Percentiles rank a stretch among this genome's conserved stretches.
Conservation (phyloP, 2,888 invertebrate genomes). For the Synergus laeviventris region DNA sequence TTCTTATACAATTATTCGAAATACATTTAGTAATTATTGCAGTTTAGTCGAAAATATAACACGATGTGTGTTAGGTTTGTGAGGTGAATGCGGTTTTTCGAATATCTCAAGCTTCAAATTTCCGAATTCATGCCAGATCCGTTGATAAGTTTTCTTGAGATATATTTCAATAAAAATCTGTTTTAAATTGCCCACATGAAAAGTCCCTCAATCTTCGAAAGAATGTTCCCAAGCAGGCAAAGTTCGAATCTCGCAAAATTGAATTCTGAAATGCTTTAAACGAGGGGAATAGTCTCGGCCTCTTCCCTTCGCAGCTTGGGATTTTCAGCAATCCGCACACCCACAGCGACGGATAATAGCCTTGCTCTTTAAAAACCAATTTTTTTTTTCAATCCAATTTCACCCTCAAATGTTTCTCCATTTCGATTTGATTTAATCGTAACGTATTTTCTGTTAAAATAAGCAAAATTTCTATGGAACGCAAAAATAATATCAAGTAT, state of each 20-base stretch:
- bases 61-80: conserved; percentile 15
- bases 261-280: conserved; percentile 20
- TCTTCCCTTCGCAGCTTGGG: conserved; percentile 2
- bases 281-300: conserved; percentile 15
- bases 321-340: conserved; percentile 27
- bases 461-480: background rate
- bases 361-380: conserved; percentile 26
- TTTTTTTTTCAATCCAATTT: conserved; percentile 24
- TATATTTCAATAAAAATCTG: background rate
- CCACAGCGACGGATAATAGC: conserved; percentile 23
- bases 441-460: background rate
- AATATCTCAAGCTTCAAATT: background rate
- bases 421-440: background rate
- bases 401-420: background rate
- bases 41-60: conserved; percentile 28
- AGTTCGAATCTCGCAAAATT: conserved; percentile 32
- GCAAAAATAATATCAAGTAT: background rate
- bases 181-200: conserved; percentile 10
- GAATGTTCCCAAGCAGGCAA: conserved; percentile 1
- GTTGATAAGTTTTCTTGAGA: background rate
- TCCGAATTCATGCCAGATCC: background rate
- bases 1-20: conserved; percentile 15
- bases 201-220: background rate
- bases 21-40: conserved; percentile 17
- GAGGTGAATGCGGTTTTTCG: background rate